Base-by-base conservation (phyloP, 2,113 vertebrate genomes). In the Gavia stellata region DNA sequence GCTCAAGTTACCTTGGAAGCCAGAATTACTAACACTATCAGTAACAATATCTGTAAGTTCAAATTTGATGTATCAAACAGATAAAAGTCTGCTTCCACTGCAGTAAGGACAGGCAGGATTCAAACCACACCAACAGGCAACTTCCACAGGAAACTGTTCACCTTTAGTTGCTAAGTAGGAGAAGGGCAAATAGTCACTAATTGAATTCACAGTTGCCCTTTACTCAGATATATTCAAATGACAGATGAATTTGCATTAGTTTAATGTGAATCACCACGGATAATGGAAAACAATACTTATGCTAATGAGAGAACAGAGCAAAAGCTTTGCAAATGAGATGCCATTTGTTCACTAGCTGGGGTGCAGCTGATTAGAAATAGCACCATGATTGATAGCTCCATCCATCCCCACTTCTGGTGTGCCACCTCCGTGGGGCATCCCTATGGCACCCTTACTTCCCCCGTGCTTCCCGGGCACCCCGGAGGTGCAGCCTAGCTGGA, bases 231-330 rank as follows among this genome's bases (percentile, higher is more conserved):
- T 5, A 33, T 84, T 62, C 70, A 14, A 82, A 71, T 94, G 94
- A 96, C 90, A 87, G 94, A 94, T 84, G 85, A 84, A 85, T 95
- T 88, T 85, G 68, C 77, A 81, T 95, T 68, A 70, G 67, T 89
- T 97, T 94, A 90, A 95, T 50, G 83, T 88, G 67, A 45, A 80
- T 91, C 93, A 92, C 50, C 56, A 17, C 3, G 6, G 95, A 95
- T 86, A 97, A 96, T 68, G 83, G 86, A 90, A 98, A 97, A 96
- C 70, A 97, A 91, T 93, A 92, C 68, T 87, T 81, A 96, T 91
- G 93, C 77, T 91, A 97, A 96, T 92, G 92, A 95, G 66, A 53
- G 75, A 95, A 52, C 29, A 6, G 88, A 40, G 91, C 24, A 63
- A 94, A 72, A 68, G 71, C 85, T 89, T 86, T 92, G 74, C 82